A percentile compares a stretch with the other conserved stretches of the same genome.
These are phyloP conservation scores for Phyllotis vaccarum DNA, from an alignment of 2,797 vertebrate species.

Conservation along the genomic window DNA sequence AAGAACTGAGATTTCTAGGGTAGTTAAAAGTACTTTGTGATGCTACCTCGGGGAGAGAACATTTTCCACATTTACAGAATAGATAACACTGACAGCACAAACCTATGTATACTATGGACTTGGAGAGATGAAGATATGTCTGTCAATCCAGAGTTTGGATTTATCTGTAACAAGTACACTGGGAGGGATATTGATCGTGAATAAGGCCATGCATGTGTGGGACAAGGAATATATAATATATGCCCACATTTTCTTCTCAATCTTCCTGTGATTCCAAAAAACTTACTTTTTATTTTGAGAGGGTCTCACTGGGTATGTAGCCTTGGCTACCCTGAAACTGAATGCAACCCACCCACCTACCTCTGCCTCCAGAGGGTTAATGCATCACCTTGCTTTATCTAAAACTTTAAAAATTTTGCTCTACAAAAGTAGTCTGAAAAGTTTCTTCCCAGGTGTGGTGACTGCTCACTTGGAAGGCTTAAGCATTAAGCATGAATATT, in stretches of 20 bases:
- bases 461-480: neutral
- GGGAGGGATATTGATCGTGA: neutral
- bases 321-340: neutral
- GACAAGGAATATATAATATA: neutral
- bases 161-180: neutral
- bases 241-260: neutral
- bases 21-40: neutral
- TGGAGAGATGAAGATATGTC: neutral
- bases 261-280: neutral
- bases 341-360: neutral
- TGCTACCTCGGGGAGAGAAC: neutral
- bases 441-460: neutral
- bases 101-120: neutral
- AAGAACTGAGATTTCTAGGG: neutral
- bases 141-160: neutral
- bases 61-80: neutral
- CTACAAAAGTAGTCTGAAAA: neutral
- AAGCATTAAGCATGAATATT: neutral
- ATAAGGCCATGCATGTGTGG: neutral
- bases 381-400: neutral
- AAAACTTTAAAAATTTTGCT: neutral
- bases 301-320: neutral
- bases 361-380: neutral
- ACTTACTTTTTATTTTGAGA: neutral
- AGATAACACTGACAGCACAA: neutral